Percentiles rank a stretch among this genome's conserved stretches.
These are phyloP conservation scores for Gouania willdenowi DNA, from an alignment of 2,797 vertebrate genomes.

Conservation along the genomic window DNA sequence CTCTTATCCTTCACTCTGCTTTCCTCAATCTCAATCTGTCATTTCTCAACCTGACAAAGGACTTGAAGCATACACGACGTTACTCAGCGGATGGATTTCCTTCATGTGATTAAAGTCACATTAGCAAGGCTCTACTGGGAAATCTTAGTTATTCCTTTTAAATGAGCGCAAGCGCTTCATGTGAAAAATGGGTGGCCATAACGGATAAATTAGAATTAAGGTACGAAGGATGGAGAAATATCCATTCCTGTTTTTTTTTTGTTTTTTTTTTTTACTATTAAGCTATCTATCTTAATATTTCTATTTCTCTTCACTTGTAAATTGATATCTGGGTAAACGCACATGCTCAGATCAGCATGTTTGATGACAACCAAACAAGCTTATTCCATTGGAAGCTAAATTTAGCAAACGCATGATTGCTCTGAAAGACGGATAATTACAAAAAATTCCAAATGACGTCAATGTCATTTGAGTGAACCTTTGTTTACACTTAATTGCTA, in stretches of 20 bases:
- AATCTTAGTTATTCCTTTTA: conserved; percentile 42
- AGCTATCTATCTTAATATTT: too few relatives aligned
- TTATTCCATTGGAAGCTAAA: too few relatives aligned
- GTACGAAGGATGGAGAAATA: conserved; percentile 11
- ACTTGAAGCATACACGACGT: conserved; percentile 16
- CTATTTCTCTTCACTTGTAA: too few relatives aligned
- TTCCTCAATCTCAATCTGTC: conserved; percentile 1
- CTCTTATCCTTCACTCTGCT: neutral
- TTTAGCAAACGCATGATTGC: too few relatives aligned
- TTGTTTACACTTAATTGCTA: too few relatives aligned
- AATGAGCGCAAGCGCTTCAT: conserved; percentile 19
- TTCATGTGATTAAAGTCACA: conserved; percentile 59
- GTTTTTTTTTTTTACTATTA: neutral
- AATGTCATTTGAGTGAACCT: too few relatives aligned
- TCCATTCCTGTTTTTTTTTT: neutral
- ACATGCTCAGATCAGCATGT: too few relatives aligned
- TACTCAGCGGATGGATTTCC: conserved; percentile 45
- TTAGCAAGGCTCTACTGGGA: conserved; percentile 49
- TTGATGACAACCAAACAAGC: too few relatives aligned
- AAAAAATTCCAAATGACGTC: too few relatives aligned
- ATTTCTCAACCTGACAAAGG: conserved; percentile 15
- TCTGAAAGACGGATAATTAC: too few relatives aligned
- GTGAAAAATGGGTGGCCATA: conserved; percentile 12
- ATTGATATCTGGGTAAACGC: too few relatives aligned
- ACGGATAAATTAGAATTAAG: conserved; percentile 7